Percentiles rank a stretch among this genome's conserved stretches.
These are phyloP conservation scores for Liasis olivaceus DNA, from an alignment of 2,797 vertebrate genomes.

Conservation along the genomic window DNA sequence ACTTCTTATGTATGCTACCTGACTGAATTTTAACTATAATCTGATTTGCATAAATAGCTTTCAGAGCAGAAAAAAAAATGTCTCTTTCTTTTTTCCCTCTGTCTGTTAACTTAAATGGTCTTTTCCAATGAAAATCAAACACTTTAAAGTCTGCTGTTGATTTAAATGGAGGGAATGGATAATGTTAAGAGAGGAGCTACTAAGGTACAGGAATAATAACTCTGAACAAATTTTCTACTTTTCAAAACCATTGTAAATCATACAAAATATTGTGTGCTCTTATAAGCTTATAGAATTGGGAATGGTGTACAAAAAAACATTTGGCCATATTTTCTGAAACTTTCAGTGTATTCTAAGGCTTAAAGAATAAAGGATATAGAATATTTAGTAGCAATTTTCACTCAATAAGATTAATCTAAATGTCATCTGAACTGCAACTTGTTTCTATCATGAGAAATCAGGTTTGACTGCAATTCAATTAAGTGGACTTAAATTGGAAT, in stretches of 20 bases:
- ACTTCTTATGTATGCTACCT: conserved; percentile 30
- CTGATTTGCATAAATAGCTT: not conserved
- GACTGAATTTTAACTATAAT: conserved; percentile 28
- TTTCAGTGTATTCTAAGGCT: not conserved
- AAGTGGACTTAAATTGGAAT: conserved; percentile 29
- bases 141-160: not conserved
- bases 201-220: not conserved
- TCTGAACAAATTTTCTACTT: conserved; percentile 12
- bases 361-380: not conserved
- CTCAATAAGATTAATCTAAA: not conserved
- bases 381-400: conserved; percentile 3
- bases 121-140: conserved; percentile 17
- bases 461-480: conserved; percentile 12
- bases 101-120: not conserved
- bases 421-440: conserved; percentile 27
- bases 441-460: conserved; percentile 14
- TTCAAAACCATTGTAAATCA: conserved; percentile 14
- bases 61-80: not conserved
- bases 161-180: not conserved
- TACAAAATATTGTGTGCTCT: not conserved
- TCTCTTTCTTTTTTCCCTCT: conserved; percentile 3
- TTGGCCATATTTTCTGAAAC: conserved; percentile 20
- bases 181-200: not conserved
- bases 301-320: not conserved
- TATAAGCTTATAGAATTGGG: not conserved